Conservation (phyloP, 2,113 vertebrate species). For the Pipra filicauda region DNA sequence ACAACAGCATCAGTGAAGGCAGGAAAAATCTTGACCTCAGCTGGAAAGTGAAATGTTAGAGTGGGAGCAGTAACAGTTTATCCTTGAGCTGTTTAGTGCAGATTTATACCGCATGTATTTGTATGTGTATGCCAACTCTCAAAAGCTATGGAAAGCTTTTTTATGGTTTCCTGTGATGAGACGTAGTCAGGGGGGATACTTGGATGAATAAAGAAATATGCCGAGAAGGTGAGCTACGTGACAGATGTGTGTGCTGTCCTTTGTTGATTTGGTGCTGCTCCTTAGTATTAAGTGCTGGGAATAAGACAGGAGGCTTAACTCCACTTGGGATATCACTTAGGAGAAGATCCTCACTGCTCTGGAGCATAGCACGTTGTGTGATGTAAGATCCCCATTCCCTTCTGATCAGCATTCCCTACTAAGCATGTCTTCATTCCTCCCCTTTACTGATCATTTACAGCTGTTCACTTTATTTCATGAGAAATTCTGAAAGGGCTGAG, state of each 20-base stretch:
- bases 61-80: not conserved
- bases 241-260: not conserved
- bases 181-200: not conserved
- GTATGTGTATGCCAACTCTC: not conserved
- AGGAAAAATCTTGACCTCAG: slow-evolving; percentile 20
- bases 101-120: slow-evolving; percentile 27
- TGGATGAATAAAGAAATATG: not conserved
- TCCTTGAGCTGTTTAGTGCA: slow-evolving; percentile 27
- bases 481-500: not conserved
- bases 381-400: not conserved
- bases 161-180: slow-evolving; percentile 26
- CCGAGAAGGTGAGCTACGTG: not conserved
- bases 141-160: slow-evolving; percentile 35
- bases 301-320: not conserved
- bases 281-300: not conserved
- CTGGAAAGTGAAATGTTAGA: not conserved
- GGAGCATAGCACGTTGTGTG: not conserved
- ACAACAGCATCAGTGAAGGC: not conserved
- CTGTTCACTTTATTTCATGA: slow-evolving; percentile 13
- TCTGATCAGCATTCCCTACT: not conserved
- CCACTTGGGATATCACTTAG: not conserved
- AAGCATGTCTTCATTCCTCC: not conserved
- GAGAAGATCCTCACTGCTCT: not conserved
- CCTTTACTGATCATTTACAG: slow-evolving; percentile 33
- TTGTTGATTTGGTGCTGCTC: not conserved